phyloP scores from a whole-genome alignment of 2,113 vertebrate species.

The Montifringilla adamsi region DNA sequence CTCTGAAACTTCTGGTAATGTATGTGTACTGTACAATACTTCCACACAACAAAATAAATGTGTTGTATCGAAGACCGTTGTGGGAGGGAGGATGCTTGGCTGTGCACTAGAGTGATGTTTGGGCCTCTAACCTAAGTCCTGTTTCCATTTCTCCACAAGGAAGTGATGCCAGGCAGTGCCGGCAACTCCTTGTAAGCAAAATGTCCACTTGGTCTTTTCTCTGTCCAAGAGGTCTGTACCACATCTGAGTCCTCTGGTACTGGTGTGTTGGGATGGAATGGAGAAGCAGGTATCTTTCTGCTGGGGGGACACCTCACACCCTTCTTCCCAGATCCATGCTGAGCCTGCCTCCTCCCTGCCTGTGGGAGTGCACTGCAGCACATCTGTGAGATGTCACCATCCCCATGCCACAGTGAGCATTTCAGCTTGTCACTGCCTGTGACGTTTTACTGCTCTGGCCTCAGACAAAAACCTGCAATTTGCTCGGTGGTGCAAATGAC shows the following conservation, averaged over 20 bases:
- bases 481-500: not conserved
- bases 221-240: not conserved
- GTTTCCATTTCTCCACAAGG: not conserved
- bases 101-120: not conserved
- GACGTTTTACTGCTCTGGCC: not conserved
- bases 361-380: rapidly evolving
- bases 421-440: not conserved
- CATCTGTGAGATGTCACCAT: not conserved
- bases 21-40: not conserved
- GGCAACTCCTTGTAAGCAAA: not conserved
- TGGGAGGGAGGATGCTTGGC: not conserved
- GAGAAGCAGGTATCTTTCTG: not conserved
- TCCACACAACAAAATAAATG: constrained; percentile 44
- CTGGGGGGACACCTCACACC: not conserved
- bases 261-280: not conserved
- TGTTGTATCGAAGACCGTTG: not conserved
- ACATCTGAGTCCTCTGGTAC: not conserved
- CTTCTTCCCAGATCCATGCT: not conserved
- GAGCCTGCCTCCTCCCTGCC: not conserved
- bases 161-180: not conserved
- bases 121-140: not conserved
- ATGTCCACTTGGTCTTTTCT: not conserved
- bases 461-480: not conserved
- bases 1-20: constrained; percentile 21
- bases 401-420: not conserved